Evolutionary conservation across 2,797 vertebrate genomes (phyloP).

Genomic region (Neostethus bicornis): DNA sequence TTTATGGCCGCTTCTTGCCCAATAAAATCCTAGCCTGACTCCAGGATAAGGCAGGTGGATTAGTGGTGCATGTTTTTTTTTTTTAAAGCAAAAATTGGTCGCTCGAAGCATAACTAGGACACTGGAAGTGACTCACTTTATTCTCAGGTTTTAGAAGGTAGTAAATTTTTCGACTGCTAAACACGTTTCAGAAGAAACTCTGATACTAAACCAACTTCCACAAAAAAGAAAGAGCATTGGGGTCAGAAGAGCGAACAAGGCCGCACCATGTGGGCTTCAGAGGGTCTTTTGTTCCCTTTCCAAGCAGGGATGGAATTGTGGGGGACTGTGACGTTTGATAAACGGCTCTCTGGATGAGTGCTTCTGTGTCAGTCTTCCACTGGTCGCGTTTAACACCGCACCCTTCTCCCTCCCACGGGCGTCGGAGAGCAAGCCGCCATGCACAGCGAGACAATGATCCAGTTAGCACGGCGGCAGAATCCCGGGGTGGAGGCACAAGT

Average conservation of each 20-base stretch:
- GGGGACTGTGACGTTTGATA: constrained; percentile 47
- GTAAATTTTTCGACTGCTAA: too few species aligned
- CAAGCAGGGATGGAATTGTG: constrained; percentile 60
- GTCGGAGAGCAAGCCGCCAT: constrained; percentile 53
- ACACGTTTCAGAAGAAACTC: constrained; percentile 3
- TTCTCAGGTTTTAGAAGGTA: too few species aligned
- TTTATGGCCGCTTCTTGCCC: too few species aligned
- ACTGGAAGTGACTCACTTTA: too few species aligned
- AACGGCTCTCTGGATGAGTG: constrained; percentile 44
- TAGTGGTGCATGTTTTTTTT: too few species aligned
- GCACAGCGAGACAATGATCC: constrained; percentile 54
- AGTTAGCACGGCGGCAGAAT: constrained; percentile 17
- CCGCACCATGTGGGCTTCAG: constrained; percentile 44
- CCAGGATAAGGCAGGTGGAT: too few species aligned
- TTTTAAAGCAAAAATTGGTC: too few species aligned
- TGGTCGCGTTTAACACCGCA: constrained; percentile 45
- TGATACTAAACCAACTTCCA: constrained; percentile 1
- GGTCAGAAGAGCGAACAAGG: constrained; percentile 57
- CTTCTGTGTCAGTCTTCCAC: constrained; percentile 72
- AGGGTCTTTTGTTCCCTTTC: constrained; percentile 53
- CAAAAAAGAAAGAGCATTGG: constrained; percentile 25
- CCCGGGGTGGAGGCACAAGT: neutral
- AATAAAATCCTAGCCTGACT: too few species aligned
- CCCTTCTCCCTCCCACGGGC: constrained; percentile 39
- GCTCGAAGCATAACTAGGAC: too few species aligned